These are phyloP conservation scores for Sebastes taczanowskii DNA, from an alignment of 2,797 vertebrate species.

Conservation along the genomic window DNA sequence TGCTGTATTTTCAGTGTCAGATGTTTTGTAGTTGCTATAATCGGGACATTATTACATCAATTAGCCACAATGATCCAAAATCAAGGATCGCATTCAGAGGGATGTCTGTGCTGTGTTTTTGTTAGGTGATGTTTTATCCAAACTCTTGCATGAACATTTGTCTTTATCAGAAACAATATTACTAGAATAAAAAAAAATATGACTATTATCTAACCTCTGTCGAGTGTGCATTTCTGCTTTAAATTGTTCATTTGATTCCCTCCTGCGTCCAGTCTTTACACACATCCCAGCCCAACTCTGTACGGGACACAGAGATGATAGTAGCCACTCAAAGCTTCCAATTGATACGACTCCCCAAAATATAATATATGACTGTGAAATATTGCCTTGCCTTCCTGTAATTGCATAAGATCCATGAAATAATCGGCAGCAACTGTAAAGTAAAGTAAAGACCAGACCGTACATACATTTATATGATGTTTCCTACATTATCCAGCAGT, in stretches of 20 bases:
- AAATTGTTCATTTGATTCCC: neutral
- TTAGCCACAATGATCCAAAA: conserved; percentile 10
- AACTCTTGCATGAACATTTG: conserved; percentile 75
- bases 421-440: too few species aligned
- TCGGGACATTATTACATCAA: neutral
- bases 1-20: conserved; percentile 43
- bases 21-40: conserved; percentile 31
- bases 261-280: neutral
- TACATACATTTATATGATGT: too few species aligned
- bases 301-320: neutral
- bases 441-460: too few species aligned
- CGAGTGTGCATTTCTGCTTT: neutral
- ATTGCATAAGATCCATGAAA: too few species aligned
- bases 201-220: conserved; percentile 15
- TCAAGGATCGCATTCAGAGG: conserved; percentile 30
- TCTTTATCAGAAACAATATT: conserved; percentile 66
- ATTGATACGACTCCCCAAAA: too few species aligned
- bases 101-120: conserved; percentile 46
- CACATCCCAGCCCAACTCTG: neutral
- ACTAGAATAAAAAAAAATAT: conserved; percentile 63
- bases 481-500: too few species aligned
- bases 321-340: neutral
- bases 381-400: too few species aligned
- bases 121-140: conserved; percentile 56
- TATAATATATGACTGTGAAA: too few species aligned